Base-by-base conservation (phyloP, 2,113 vertebrate species). In the Boulengerochromis microlepis region DNA sequence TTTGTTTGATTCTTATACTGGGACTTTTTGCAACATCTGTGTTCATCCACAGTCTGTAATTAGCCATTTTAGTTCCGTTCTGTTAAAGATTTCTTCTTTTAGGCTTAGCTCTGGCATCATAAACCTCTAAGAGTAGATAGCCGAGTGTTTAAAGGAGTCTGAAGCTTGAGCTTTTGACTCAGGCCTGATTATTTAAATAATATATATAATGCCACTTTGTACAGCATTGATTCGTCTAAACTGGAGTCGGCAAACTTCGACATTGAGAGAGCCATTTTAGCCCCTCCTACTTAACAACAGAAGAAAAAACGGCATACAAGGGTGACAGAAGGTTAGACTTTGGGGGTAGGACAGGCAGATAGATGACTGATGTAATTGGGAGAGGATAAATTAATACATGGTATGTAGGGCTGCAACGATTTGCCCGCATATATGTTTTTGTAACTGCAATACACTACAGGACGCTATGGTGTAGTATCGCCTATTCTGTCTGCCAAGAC, bases 111-210 rank as follows among this genome's bases (percentile, higher is more conserved):
- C 40, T 76, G 24, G 15, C 15, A 76, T 76, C 15, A 71, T 24
- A 76, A 76, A 76, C 15, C 40, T 76, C 40, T 29, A 47, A 76
- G 15, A 47, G 69, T 50, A 29, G 15, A 50, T 47, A 76, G 26
- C 22, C 0, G 0, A 19, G 24, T 76, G 2, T 76, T 50, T 50
- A 76, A 47, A 31, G 10, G 16, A 50, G 42, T 31, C 69, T 47
- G 69, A 76, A 29, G 40, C 40, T 45, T 18, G 40, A 76, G 71
- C 24, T 76, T 52, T 29, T 50, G 24, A 47, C 42, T 31, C 13
- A 31, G 24, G 10, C 16, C 71, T 50, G 22, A 76, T 47, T 76
- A 47, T 76, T 47, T 47, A 76, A 61, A 33, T 1, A 61, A 61
- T 33, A 10, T 61, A 33, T 61, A 61, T 61, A 61, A 26, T 45